Base-by-base conservation (phyloP, 2,113 vertebrate species). In the Bothrops jararaca region DNA sequence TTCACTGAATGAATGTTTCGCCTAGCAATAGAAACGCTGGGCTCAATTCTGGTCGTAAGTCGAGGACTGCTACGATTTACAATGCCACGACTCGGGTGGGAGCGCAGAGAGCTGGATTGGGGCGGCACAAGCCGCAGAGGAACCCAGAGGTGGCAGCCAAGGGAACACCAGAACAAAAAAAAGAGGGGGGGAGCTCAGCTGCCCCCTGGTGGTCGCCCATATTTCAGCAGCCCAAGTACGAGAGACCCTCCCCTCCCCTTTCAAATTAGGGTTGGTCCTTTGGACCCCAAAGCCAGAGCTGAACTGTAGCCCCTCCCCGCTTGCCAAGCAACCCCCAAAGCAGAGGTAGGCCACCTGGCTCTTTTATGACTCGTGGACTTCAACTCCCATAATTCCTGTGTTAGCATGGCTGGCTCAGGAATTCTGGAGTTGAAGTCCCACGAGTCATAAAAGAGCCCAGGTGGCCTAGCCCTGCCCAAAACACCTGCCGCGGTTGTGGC, bases 61-160 rank as follows among this genome's bases (percentile, higher is more conserved):
- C 4, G 0, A n/a, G 64, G 64, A n/a, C 29, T 64, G 5, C 12
- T 64, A 13, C 11, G 3, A 64, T 10, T 60, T 9, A 26, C 58
- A 42, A 60, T 3, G 29, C 0, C 0, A n/a, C 0, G 4, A 1
- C 1, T 69, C 4, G 12, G 15, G 0, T 15, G 4, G 11, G 29
- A 69, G 4, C n/a, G 64, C 60, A 23, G 56, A 23, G 56, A 23
- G 56, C 22, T 69, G 64, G 64, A n/a, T 69, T n/a, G 60, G 60
- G 26, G 10, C 10, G 29, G 60, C 60, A 64, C n/a, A 64, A 13
- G 60, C 26, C 13, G 11, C 4, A 60, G 24, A 26, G 57, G 57
- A 58, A 60, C 8, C 8, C 24, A 60, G 58, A 60, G 64, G 11
- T 4, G 64, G 29, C n/a, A 74, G 64, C 3, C 60, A 6, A 18